These are phyloP conservation scores for Amblyornis subalaris DNA, from an alignment of 2,113 vertebrate species.

Conservation along the genomic window DNA sequence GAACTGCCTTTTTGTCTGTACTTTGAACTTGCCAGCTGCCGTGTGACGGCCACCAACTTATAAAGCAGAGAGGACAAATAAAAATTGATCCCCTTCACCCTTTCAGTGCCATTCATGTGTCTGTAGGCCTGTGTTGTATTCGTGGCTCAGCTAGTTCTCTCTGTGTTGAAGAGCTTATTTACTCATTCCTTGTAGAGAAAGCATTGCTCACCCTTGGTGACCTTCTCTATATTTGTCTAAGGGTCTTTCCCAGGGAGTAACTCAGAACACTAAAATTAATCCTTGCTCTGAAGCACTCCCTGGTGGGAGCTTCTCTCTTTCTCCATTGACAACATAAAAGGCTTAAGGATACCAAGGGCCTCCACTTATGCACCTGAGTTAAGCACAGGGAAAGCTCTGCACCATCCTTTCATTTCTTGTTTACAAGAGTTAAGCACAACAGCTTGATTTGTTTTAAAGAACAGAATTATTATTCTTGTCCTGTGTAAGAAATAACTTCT, in stretches of 20 bases:
- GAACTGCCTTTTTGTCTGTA: background rate
- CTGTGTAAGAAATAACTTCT: background rate
- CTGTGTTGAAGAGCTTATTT: background rate
- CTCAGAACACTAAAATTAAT: slow-evolving; percentile 32
- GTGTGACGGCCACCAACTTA: background rate
- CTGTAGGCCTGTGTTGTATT: background rate
- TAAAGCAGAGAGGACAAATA: background rate
- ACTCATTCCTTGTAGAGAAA: background rate
- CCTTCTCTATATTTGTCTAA: slow-evolving; percentile 7
- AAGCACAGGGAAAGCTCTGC: background rate
- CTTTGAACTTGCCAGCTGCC: background rate
- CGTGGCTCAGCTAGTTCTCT: fast-evolving
- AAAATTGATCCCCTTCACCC: background rate
- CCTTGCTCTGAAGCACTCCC: slow-evolving; percentile 7
- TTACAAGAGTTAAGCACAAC: background rate
- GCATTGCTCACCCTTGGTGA: background rate
- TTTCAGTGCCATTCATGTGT: background rate
- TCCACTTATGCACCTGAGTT: background rate
- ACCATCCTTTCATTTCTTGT: background rate
- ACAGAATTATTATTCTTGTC: background rate
- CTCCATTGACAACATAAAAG: background rate
- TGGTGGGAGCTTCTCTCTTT: background rate
- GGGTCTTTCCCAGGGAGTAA: background rate
- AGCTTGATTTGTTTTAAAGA: background rate
- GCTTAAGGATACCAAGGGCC: background rate